phyloP scores from a whole-genome alignment of 2,888 invertebrate genomes.

The Lymantria dispar region DNA sequence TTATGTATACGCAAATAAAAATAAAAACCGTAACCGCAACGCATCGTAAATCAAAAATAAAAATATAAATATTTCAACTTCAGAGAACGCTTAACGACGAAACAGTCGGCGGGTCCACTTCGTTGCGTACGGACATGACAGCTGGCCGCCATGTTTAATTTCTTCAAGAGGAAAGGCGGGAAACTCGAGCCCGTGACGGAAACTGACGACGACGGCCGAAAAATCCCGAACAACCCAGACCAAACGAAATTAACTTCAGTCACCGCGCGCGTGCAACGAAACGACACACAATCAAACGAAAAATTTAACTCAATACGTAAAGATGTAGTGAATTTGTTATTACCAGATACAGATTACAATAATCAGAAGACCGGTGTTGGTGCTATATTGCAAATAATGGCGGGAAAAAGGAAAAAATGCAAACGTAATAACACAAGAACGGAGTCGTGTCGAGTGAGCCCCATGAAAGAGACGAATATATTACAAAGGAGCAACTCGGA shows the following conservation, averaged over 20 bases:
- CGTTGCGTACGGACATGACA: conserved; percentile 55
- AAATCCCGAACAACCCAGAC: conserved; percentile 43
- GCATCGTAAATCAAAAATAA: conserved; percentile 12
- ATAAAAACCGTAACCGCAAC: conserved; percentile 7
- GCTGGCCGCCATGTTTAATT: conserved; percentile 67
- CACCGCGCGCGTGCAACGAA: conserved; percentile 54
- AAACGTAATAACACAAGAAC: conserved; percentile 51
- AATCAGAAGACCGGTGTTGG: conserved; percentile 66
- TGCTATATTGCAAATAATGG: conserved; percentile 73
- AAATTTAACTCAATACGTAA: conserved; percentile 54
- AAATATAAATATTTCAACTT: conserved; percentile 9
- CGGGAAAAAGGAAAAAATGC: conserved; percentile 61
- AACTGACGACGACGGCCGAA: conserved; percentile 46
- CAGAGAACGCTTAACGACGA: conserved; percentile 6
- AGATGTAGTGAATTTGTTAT: conserved; percentile 74
- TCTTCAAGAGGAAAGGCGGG: conserved; percentile 75
- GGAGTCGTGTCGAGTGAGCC: conserved; percentile 58
- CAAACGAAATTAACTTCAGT: conserved; percentile 48
- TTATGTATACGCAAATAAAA: conserved; percentile 5
- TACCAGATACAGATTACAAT: conserved; percentile 67
- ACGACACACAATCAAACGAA: conserved; percentile 39
- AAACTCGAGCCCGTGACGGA: conserved; percentile 59
- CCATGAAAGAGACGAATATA: conserved; percentile 51
- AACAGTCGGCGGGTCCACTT: conserved; percentile 47
- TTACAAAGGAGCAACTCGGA: conserved; percentile 55